These are phyloP conservation scores for Mythimna vitellina DNA, from an alignment of 2,888 invertebrate genomes.

Conservation along the genomic window DNA sequence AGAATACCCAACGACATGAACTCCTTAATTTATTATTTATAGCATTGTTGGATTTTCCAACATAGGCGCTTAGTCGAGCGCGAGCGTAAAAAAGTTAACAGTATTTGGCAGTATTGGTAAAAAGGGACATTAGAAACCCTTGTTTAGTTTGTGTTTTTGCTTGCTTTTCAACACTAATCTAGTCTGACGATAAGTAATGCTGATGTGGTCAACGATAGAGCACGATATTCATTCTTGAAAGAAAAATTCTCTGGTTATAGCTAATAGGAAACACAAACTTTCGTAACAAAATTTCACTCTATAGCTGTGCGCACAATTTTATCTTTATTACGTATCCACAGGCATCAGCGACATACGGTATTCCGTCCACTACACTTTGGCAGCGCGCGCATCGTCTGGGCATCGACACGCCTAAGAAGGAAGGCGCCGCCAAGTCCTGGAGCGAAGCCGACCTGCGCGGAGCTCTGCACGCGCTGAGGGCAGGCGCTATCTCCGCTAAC, in stretches of 20 bases:
- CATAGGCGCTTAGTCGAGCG: too few relatives aligned
- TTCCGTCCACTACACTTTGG: constrained; percentile 97
- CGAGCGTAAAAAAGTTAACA: too few relatives aligned
- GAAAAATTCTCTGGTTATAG: background rate
- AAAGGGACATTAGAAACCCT: too few relatives aligned
- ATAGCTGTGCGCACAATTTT: background rate
- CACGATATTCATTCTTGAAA: background rate
- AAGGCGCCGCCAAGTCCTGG: constrained; percentile 96
- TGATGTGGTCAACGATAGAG: background rate
- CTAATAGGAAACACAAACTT: background rate
- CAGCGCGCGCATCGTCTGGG: constrained; percentile 97
- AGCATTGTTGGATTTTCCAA: too few relatives aligned
- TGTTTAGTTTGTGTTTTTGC: too few relatives aligned
- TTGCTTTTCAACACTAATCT: too few relatives aligned
- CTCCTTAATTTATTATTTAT: too few relatives aligned
- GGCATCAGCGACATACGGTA: constrained; percentile 96
- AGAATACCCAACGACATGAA: too few relatives aligned
- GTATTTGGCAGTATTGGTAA: too few relatives aligned
- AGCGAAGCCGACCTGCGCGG: constrained; percentile 95
- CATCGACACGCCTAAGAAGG: constrained; percentile 97
- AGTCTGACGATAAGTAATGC: too few relatives aligned
- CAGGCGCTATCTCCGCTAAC: constrained; percentile 96
- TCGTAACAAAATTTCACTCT: too few relatives aligned
- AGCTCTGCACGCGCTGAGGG: constrained; percentile 95
- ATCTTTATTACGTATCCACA: constrained; percentile 63